phyloP scores from a whole-genome alignment of 2,113 vertebrate species.

The Nesoenas mayeri region DNA sequence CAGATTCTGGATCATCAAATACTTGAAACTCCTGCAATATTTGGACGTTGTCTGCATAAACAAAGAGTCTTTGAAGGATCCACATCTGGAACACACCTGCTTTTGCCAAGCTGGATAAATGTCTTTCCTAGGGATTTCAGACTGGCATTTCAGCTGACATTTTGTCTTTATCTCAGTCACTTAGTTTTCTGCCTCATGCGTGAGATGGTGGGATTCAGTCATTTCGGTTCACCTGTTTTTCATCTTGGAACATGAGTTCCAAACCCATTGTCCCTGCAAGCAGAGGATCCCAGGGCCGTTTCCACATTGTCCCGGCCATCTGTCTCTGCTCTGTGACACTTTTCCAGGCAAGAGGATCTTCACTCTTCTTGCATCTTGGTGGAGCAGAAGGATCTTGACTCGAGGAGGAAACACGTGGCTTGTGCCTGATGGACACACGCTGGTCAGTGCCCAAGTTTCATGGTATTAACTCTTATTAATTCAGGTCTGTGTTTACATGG shows the following conservation, averaged over 20 bases:
- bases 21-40: background rate
- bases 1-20: background rate
- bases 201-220: background rate
- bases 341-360: background rate
- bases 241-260: background rate
- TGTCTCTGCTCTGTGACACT: background rate
- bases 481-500: background rate
- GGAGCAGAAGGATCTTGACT: background rate
- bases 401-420: background rate
- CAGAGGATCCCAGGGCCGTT: background rate
- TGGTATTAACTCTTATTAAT: background rate
- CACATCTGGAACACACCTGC: constrained; percentile 35
- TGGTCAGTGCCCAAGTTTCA: background rate
- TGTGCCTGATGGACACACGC: background rate
- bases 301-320: background rate
- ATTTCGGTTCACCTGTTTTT: background rate
- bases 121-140: background rate
- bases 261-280: background rate
- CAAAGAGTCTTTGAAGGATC: constrained; percentile 9
- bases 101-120: constrained; percentile 33
- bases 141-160: background rate
- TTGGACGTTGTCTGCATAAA: constrained; percentile 1
- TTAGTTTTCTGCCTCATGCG: constrained; percentile 1
- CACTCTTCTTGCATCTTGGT: background rate
- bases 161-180: background rate